Evolutionary conservation across 2,797 vertebrate genomes (phyloP), one percentile per base, ranked within the genome.

Genomic region (Crypturellus tataupa): DNA sequence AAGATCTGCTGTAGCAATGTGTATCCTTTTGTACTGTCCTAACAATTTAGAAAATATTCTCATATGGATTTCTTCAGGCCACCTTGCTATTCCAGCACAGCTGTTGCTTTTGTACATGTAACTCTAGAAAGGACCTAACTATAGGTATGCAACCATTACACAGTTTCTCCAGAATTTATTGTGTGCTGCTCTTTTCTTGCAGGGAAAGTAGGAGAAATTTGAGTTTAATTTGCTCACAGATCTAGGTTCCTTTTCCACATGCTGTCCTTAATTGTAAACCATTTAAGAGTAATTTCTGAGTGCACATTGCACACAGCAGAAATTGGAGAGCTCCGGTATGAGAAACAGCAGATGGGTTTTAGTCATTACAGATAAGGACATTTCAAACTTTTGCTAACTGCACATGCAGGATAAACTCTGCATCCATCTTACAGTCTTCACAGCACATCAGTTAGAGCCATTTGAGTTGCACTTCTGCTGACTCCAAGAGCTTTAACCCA

Each of bases 401-500:
- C 5, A 20, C 13, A 23, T 13, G 25, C 59, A 9, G 8, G 8
- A 55, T 65, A 65, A 91, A 79, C 19, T 0, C 59, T 44, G 51
- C 70, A 93, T 63, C 59, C 14, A 35, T 79, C 23, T 87, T 42
- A 78, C n/a, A 81, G 35, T 63, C 6, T 3, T 89, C 44, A 49
- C 24, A 77, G 39, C 31, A 87, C 79, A 88, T 63, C 70, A 91
- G 59, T 86, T 78, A 65, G 47, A 82, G 70, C 14, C 51, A 37
- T 78, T 93, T 78, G 37, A 85, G 58, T 53, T 92, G 81, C 40
- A 87, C 65, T 94, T 95, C 76, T 95, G 71, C 62, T 93, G 92
- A 89, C 89, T 95, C 76, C 55, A 87, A 94, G 64, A 94, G 21
- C 49, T 92, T 46, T 87, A 94, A 85, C 72, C 85, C 92, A 91